Base-by-base conservation (phyloP, 2,888 invertebrate species). In the Didymodactylos carnosus region DNA sequence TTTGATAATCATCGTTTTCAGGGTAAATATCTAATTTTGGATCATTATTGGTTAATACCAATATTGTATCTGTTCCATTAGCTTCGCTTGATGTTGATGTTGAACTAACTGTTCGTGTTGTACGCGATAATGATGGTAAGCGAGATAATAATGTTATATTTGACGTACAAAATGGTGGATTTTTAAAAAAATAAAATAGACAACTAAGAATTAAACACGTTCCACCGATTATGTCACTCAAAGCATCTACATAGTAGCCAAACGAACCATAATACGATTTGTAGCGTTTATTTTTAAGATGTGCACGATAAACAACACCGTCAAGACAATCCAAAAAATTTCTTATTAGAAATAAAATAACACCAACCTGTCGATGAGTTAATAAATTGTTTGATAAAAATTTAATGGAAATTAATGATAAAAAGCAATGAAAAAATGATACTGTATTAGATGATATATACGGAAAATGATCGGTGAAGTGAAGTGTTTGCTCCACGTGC, bases 251-350 rank as follows among this genome's bases (percentile, higher is more conserved):
- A 71, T 39, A 73, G 41, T 71, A 73, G 8, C 73, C 73, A 7
- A 71, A 23, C 5, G 41, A 46, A 25, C 51, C 71, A 43, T 73
- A 53, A 71, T 71, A 51, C 8, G 73, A 73, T 23, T 69, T 72
- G 14, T 69, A 72, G n/a, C 41, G 29, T 27, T 39, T 35, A 35
- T 51, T 69, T 27, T 75, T 69, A 3, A 23, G 35, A 49, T 72
- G 75, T 39, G 69, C 72, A 43, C 75, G 40, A 35, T 69, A 72
- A 29, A 73, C 40, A 16, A 73, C 71, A 25, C 73, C 73, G 29
- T 73, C 73, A 53, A 71, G 70, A 40, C 73, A 70, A 70, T 73
- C 73, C n/a, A 73, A 51, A 73, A 71, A 73, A 43, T 29, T 71
- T 41, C 73, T 70, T 16, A 62, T 62, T 53, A 71, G 71, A 73